These are phyloP conservation scores for Cancer borealis DNA, from an alignment of 2,888 invertebrate genomes.

Conservation along the genomic window DNA sequence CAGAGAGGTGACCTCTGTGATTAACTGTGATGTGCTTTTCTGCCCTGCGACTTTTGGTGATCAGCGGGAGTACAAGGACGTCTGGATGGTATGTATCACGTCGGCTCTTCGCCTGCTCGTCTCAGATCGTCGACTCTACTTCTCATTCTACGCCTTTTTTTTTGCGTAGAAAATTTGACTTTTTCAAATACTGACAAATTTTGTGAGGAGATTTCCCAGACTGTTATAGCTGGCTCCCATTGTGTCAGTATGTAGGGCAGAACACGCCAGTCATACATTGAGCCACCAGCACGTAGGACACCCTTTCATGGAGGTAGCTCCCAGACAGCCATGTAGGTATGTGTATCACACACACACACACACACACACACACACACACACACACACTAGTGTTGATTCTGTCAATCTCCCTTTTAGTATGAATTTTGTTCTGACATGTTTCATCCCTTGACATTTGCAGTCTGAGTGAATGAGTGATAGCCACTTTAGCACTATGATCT, in stretches of 20 bases:
- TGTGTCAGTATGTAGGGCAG: constrained; percentile 72
- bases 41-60: constrained; percentile 59
- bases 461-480: no score
- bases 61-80: constrained; percentile 77
- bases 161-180: constrained; percentile 46
- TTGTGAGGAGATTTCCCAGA: constrained; percentile 63
- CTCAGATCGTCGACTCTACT: constrained; percentile 42
- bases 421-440: no score
- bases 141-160: constrained; percentile 49
- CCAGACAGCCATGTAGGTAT: constrained; percentile 36
- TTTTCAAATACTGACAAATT: constrained; percentile 73
- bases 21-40: constrained; percentile 68
- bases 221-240: constrained; percentile 48
- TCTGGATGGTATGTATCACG: constrained; percentile 77
- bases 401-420: no score
- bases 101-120: constrained; percentile 55
- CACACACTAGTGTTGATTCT: background rate
- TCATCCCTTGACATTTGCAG: no score
- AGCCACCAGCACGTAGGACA: constrained; percentile 68
- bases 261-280: constrained; percentile 60
- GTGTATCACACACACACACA: background rate
- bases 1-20: constrained; percentile 49
- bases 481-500: no score
- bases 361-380: background rate
- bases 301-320: constrained; percentile 44